Base-by-base conservation (phyloP, 2,888 invertebrate genomes). In the Melangyna quadrimaculata region DNA sequence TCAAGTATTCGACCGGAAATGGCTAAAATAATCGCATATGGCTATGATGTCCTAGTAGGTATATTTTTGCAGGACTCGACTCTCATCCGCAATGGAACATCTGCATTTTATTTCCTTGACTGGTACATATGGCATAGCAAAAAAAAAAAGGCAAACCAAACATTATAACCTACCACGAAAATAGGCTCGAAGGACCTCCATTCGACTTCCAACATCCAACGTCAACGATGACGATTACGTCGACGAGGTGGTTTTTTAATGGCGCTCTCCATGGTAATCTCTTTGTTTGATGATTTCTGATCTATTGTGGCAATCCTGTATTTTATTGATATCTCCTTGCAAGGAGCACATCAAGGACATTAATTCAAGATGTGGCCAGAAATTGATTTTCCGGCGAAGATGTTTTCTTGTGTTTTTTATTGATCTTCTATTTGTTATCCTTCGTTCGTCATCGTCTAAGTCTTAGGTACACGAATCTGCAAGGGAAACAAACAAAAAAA, bases 321-420 rank as follows among this genome's bases (percentile, higher is more conserved):
- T 70, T 84, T 80, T 80, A 84, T 84, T 84, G 80, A 63, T 78
- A 83, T 73, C 40, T 57, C 22, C 40, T 55, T 48, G 19, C 27
- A 29, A 55, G 51, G 24, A 19, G 35, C 8, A 69, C n/a, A n/a
- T n/a, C n/a, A 70, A 29, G 45, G 63, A 55, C 43, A 83, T 80
- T 69, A 79, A 84, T 61, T 48, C 84, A 84, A 84, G 84, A 84
- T 84, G 84, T 80, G 71, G 51, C 67, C 71, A 67, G 10, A 45
- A 79, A 65, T 55, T 61, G 57, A 67, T 57, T 32, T 77, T 72
- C 59, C n/a, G 45, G 29, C 4, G n/a, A 37, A 32, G 19, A 14
- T 9, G 14, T 17, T 32, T 27, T 12, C 10, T 27, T 65, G 45
- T 63, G 10, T 27, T 63, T 24, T 22, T 63, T 40, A 61, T 35